A percentile compares a stretch with the other conserved stretches of the same genome.
phyloP scores from a whole-genome alignment of 2,797 vertebrate species.

The Danio albolineatus region DNA sequence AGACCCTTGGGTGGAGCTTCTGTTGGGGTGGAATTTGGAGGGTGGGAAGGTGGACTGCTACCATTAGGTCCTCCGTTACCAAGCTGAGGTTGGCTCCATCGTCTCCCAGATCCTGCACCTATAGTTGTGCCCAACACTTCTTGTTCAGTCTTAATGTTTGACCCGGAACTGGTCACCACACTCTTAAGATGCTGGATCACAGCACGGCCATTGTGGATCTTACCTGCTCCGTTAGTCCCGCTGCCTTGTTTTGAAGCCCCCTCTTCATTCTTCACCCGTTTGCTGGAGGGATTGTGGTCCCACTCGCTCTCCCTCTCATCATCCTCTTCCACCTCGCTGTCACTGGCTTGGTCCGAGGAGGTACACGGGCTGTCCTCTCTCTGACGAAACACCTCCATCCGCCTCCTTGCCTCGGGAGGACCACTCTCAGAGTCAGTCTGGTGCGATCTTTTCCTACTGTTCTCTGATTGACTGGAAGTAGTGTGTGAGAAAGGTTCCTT shows the following conservation, averaged over 20 bases:
- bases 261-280: conserved; percentile 63
- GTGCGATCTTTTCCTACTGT: conserved; percentile 78
- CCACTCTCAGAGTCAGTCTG: conserved; percentile 73
- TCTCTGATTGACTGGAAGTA: conserved; percentile 68
- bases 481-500: conserved; percentile 70
- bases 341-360: conserved; percentile 79
- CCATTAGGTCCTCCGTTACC: conserved; percentile 76
- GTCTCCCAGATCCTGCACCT: conserved; percentile 66
- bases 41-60: conserved; percentile 76
- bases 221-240: conserved; percentile 62
- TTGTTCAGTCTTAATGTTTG: conserved; percentile 83
- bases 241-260: conserved; percentile 35
- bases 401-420: conserved; percentile 73
- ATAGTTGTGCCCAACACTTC: conserved; percentile 71
- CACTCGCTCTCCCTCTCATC: conserved; percentile 70
- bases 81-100: conserved; percentile 66
- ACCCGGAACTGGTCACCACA: conserved; percentile 68
- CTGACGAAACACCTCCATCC: conserved; percentile 75
- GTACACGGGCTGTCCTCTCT: conserved; percentile 76
- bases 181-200: conserved; percentile 86
- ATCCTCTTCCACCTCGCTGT: conserved; percentile 76
- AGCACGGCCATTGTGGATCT: conserved; percentile 77
- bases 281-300: conserved; percentile 61
- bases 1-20: conserved; percentile 73
- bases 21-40: conserved; percentile 78